Conservation (phyloP, 2,797 vertebrate genomes). For the Sebastiscus tertius region DNA sequence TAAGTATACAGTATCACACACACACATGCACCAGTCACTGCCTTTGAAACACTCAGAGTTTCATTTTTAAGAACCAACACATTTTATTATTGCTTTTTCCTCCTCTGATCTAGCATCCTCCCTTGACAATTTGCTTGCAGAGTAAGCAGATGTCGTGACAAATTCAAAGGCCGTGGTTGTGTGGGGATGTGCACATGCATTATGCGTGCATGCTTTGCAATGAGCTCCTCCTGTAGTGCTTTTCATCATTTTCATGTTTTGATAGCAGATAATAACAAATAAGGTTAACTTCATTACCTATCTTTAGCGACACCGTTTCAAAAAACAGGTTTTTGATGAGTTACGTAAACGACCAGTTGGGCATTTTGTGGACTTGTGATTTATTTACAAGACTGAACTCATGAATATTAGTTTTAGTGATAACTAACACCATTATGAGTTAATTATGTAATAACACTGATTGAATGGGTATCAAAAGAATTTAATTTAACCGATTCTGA, state of each 20-base stretch:
- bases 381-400: background rate
- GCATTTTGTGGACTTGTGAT: background rate
- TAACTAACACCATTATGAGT: background rate
- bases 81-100: conserved; percentile 18
- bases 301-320: background rate
- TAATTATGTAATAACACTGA: background rate
- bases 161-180: conserved; percentile 37
- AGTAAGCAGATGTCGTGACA: conserved; percentile 35
- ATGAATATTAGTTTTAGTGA: background rate
- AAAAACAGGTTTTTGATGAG: conserved; percentile 4
- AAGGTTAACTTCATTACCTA: conserved; percentile 5
- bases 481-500: background rate
- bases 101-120: conserved; percentile 29
- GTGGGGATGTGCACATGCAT: background rate
- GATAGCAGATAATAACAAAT: conserved; percentile 12
- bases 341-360: background rate
- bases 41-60: conserved; percentile 46
- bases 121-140: conserved; percentile 39
- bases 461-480: background rate
- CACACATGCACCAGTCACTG: background rate
- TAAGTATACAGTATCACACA: background rate
- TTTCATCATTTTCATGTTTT: conserved; percentile 20
- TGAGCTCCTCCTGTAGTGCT: background rate
- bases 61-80: conserved; percentile 37
- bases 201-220: background rate